Evolutionary conservation across 1,140 invertebrate genomes (phyloP).

Genomic region (Telenomus remus): DNA sequence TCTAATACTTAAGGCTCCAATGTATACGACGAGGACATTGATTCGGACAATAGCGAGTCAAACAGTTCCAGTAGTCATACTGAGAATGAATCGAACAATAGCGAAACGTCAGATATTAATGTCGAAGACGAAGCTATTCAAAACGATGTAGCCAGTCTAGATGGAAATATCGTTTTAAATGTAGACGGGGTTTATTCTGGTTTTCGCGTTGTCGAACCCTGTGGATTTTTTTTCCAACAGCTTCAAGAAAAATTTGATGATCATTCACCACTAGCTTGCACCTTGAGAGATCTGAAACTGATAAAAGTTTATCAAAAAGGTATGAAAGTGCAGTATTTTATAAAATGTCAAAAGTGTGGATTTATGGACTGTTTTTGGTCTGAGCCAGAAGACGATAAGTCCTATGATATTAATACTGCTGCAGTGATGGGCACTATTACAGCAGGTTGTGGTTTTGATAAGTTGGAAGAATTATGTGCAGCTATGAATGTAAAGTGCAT

Average conservation of each 20-base stretch:
- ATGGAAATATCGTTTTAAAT: too few species aligned
- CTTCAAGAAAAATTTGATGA: conserved; percentile 13
- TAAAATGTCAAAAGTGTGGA: conserved; percentile 43
- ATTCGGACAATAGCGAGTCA: too few species aligned
- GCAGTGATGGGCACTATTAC: conserved; percentile 50
- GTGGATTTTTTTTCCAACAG: conserved; percentile 4
- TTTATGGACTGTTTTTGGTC: conserved; percentile 17
- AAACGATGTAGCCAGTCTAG: too few species aligned
- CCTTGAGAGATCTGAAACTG: conserved; percentile 24
- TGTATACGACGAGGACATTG: too few species aligned
- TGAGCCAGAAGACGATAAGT: conserved; percentile 13
- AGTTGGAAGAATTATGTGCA: conserved; percentile 56
- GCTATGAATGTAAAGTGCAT: conserved; percentile 60
- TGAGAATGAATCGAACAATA: too few species aligned
- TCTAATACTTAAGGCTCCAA: too few species aligned
- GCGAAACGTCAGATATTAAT: too few species aligned
- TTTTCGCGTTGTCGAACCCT: conserved; percentile 6
- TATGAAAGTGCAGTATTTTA: conserved; percentile 13
- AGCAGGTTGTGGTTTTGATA: conserved; percentile 50
- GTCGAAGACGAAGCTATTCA: too few species aligned
- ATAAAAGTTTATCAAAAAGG: conserved; percentile 9
- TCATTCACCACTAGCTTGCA: conserved; percentile 25
- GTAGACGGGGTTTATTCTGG: conserved; percentile 1
- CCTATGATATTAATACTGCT: conserved; percentile 49
- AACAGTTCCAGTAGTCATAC: too few species aligned